Conservation (phyloP, 1,140 invertebrate genomes). For the Sycophila sp. region DNA sequence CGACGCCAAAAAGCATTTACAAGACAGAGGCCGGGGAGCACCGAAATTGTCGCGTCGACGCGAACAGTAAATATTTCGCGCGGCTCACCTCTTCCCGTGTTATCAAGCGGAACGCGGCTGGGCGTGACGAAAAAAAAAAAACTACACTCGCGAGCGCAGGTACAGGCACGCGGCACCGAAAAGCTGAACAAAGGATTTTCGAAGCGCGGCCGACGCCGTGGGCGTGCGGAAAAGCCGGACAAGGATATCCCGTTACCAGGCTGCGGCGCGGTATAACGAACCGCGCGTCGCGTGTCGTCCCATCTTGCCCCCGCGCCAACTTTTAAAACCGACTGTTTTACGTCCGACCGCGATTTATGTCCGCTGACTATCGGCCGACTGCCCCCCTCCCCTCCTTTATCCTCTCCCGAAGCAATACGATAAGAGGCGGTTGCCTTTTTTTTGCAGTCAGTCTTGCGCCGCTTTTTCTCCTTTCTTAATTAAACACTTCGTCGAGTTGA, state of each 20-base stretch:
- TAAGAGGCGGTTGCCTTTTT: too few relatives aligned
- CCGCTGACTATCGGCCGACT: background rate
- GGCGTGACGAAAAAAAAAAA: background rate
- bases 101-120: background rate
- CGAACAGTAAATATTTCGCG: background rate
- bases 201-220: background rate
- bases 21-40: too few relatives aligned
- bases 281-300: conserved; percentile 9
- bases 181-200: conserved; percentile 9
- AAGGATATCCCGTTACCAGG: conserved; percentile 10
- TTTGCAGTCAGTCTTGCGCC: too few relatives aligned
- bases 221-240: conserved; percentile 2
- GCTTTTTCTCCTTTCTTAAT: background rate
- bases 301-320: background rate
- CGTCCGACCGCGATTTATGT: background rate
- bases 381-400: too few relatives aligned
- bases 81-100: background rate
- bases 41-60: background rate
- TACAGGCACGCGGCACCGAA: too few relatives aligned
- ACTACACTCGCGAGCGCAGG: too few relatives aligned
- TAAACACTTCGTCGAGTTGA: background rate
- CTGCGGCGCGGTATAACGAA: background rate
- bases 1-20: too few relatives aligned
- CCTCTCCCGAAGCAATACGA: background rate
- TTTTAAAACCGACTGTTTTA: conserved; percentile 17